These are phyloP conservation scores for Halocynthia aurantium DNA, from an alignment of 23 tunicate species.

Conservation along the genomic window DNA sequence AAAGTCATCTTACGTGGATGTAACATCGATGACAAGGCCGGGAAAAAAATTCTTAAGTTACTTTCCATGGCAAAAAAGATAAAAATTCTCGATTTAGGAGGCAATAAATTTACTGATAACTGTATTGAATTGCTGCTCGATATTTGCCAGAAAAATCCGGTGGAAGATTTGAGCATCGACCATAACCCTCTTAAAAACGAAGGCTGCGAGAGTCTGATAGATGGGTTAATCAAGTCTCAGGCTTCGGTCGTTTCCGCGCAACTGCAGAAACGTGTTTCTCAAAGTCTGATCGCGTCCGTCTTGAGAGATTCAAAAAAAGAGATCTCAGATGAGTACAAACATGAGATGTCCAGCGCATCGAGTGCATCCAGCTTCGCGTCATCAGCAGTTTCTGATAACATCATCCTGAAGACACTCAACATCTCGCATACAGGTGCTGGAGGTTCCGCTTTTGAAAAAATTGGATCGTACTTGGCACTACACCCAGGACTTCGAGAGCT, in stretches of 20 bases:
- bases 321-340: neutral
- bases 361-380: slow-evolving; percentile 16
- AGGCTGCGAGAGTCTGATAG: slow-evolving; percentile 25
- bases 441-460: neutral
- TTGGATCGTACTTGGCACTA: neutral
- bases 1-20: slow-evolving; percentile 31
- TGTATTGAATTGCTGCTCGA: slow-evolving; percentile 21
- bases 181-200: slow-evolving; percentile 6
- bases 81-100: slow-evolving; percentile 26
- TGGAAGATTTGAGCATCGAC: slow-evolving; percentile 24
- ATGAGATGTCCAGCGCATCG: slow-evolving; percentile 8
- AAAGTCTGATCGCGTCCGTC: slow-evolving; percentile 21
- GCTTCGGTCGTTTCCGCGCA: slow-evolving; percentile 5
- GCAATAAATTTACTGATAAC: slow-evolving; percentile 17
- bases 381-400: slow-evolving; percentile 9
- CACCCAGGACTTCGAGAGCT: slow-evolving; percentile 4
- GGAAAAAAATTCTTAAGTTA: slow-evolving; percentile 23
- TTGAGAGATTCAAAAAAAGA: slow-evolving; percentile 19
- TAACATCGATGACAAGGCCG: slow-evolving; percentile 2
- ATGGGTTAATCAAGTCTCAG: slow-evolving; percentile 23
- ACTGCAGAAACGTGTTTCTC: slow-evolving; percentile 21
- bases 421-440: slow-evolving; percentile 20
- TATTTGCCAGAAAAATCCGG: slow-evolving; percentile 24
- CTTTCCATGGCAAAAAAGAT: slow-evolving; percentile 13
- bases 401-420: slow-evolving; percentile 3